Conservation (phyloP, 2,113 vertebrate species). For the Columbina picui region DNA sequence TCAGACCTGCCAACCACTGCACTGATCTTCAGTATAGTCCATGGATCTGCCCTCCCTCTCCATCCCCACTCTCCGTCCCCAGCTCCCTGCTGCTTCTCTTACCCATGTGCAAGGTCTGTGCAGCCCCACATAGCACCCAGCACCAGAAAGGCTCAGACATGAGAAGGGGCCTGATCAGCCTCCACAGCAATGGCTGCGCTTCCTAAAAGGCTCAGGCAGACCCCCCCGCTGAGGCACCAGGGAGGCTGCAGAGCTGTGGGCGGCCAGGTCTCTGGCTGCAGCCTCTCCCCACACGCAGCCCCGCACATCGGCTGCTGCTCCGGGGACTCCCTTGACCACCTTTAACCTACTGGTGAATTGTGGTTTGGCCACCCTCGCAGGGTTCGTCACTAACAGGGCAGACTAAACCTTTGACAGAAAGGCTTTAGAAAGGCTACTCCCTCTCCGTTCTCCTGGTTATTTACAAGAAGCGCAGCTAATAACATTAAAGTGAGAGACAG, state of each 20-base stretch:
- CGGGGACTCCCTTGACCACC: accelerated
- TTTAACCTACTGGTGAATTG: not conserved
- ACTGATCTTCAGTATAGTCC: not conserved
- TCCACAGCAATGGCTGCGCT: accelerated
- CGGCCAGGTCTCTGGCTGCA: too few species aligned
- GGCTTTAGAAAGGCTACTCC: not conserved
- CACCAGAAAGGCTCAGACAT: not conserved
- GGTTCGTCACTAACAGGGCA: not conserved
- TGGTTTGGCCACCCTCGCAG: too few species aligned
- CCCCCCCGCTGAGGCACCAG: accelerated
- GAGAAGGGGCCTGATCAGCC: not conserved
- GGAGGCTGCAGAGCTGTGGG: too few species aligned
- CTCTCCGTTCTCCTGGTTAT: not conserved
- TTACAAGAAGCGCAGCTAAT: not conserved
- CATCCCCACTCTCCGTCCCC: not conserved
- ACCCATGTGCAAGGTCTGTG: too few species aligned
- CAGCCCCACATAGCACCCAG: not conserved
- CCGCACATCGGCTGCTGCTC: accelerated
- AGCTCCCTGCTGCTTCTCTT: not conserved
- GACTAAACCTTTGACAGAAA: not conserved
- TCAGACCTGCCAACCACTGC: accelerated
- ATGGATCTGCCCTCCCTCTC: not conserved
- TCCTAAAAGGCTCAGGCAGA: not conserved
- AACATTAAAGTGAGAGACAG: not conserved
- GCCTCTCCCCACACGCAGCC: not conserved